phyloP scores from a whole-genome alignment of 2,113 vertebrate genomes.

The Tiliqua scincoides region DNA sequence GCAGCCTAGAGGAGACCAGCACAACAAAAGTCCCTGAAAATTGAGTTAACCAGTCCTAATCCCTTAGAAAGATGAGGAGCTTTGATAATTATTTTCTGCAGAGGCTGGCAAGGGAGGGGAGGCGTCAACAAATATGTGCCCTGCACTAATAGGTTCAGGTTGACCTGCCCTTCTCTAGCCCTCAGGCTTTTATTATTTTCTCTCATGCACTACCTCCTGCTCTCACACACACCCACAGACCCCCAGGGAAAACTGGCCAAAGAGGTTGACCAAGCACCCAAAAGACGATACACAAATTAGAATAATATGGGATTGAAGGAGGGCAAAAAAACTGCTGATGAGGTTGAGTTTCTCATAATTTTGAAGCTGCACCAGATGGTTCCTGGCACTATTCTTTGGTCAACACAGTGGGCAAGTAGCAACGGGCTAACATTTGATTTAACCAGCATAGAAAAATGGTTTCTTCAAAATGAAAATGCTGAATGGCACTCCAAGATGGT shows the following conservation, averaged over 20 bases:
- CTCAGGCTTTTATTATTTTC: background rate
- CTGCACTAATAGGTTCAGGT: conserved; percentile 35
- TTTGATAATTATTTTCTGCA: conserved; percentile 65
- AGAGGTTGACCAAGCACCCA: background rate
- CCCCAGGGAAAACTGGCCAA: background rate
- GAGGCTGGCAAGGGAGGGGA: background rate
- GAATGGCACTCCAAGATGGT: too few species aligned
- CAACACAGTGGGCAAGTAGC: background rate
- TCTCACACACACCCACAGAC: background rate
- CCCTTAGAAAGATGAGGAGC: conserved; percentile 44
- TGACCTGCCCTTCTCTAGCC: background rate
- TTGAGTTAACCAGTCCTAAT: conserved; percentile 72
- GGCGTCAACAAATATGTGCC: conserved; percentile 50
- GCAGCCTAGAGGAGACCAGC: conserved; percentile 65
- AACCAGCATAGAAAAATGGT: background rate
- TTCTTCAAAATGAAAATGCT: background rate
- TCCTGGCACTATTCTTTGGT: background rate
- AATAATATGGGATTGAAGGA: background rate
- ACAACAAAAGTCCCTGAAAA: conserved; percentile 72
- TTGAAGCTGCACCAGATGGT: too few species aligned
- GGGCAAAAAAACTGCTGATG: background rate
- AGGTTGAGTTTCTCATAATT: background rate
- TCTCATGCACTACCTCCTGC: background rate
- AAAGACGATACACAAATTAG: too few species aligned
- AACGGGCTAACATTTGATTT: background rate